Percentiles rank a stretch among this genome's conserved stretches.
phyloP scores from a whole-genome alignment of 1,140 invertebrate species.

The Papilio machaon region DNA sequence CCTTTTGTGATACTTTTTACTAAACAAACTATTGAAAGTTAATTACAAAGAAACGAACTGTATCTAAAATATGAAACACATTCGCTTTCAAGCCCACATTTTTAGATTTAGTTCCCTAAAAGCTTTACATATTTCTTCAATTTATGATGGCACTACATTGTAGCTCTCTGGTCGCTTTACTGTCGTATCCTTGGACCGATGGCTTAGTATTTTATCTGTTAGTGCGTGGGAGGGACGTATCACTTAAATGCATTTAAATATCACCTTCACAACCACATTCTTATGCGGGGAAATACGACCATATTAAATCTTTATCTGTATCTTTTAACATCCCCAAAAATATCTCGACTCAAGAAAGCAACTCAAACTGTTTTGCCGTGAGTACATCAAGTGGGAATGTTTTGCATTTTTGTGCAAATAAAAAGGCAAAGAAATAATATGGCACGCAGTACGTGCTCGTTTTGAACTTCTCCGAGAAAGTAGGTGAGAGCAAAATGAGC shows the following conservation, averaged over 20 bases:
- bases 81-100: neutral
- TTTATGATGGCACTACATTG: constrained; percentile 6
- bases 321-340: neutral
- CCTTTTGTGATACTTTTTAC: neutral
- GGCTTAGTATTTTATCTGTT: neutral
- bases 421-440: constrained; percentile 19
- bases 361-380: constrained; percentile 6
- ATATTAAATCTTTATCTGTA: neutral
- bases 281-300: constrained; percentile 7
- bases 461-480: constrained; percentile 23
- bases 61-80: neutral
- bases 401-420: constrained; percentile 17
- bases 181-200: neutral
- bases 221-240: constrained; percentile 4
- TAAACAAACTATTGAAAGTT: neutral
- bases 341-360: neutral
- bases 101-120: neutral
- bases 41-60: neutral
- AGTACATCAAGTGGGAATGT: constrained; percentile 15
- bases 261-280: constrained; percentile 8
- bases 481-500: constrained; percentile 32
- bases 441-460: constrained; percentile 10
- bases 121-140: constrained; percentile 13
- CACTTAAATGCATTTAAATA: constrained; percentile 2
- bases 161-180: neutral